phyloP scores from a whole-genome alignment of 2,113 vertebrate species.

The Rhinoptilus africanus region DNA sequence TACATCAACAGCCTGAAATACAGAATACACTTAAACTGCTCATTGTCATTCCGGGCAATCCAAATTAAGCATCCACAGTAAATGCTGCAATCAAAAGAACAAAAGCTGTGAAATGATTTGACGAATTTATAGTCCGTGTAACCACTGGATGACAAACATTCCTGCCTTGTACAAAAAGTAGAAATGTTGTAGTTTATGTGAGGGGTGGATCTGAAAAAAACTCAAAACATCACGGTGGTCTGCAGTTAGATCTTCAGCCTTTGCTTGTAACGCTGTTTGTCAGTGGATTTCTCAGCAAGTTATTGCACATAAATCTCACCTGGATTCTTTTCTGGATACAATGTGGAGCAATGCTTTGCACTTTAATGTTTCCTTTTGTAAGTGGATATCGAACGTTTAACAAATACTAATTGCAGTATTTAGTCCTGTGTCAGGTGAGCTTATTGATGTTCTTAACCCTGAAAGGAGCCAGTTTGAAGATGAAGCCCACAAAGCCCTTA shows the following conservation, averaged over 20 bases:
- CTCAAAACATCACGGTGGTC: rapidly evolving
- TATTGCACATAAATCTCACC: background rate
- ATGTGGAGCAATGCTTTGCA: background rate
- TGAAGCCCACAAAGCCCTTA: background rate
- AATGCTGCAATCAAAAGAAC: constrained; percentile 49
- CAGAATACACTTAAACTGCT: background rate
- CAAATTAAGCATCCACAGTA: constrained; percentile 47
- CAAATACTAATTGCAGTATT: background rate
- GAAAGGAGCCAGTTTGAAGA: background rate
- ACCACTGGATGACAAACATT: background rate
- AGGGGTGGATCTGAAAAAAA: background rate
- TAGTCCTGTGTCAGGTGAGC: background rate
- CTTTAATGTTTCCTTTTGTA: background rate
- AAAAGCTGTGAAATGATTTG: constrained; percentile 29
- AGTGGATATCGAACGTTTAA: background rate
- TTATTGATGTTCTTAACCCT: background rate
- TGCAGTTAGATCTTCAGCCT: background rate
- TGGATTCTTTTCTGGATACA: background rate
- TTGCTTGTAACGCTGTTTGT: background rate
- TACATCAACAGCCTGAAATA: background rate
- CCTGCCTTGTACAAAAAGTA: background rate
- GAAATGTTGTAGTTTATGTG: background rate
- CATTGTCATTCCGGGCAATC: constrained; percentile 52
- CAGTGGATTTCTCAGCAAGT: background rate
- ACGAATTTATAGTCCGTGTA: background rate